Conservation (phyloP, 35 echinoderm and acorn worm species). For the Chiridota heheva region DNA sequence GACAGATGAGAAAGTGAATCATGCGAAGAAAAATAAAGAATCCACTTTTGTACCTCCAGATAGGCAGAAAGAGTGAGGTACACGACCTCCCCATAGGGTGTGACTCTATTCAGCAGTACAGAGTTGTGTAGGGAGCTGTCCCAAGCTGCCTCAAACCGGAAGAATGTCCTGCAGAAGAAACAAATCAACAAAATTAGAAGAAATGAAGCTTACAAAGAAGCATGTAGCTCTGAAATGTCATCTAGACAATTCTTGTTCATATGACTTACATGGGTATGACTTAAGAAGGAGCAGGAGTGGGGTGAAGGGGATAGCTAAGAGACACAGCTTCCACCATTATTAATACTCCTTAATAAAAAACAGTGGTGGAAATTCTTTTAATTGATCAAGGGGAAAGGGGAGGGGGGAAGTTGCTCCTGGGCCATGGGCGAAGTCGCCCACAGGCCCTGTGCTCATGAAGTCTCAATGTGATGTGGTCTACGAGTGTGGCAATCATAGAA, state of each 20-base stretch:
- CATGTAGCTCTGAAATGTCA: background rate
- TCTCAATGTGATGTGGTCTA: no score
- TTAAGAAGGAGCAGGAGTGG: background rate
- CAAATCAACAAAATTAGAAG: background rate
- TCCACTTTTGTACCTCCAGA: constrained; percentile 95
- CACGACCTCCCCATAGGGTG: constrained; percentile 90
- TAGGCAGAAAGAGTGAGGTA: constrained; percentile 95
- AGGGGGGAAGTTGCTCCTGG: no score
- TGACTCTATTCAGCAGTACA: constrained; percentile 88
- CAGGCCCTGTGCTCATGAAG: no score
- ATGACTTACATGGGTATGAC: background rate
- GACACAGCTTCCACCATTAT: no score
- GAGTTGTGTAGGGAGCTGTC: constrained; percentile 98
- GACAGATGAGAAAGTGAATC: no score
- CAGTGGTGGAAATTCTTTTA: no score
- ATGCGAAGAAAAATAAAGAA: no score
- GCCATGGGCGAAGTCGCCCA: no score
- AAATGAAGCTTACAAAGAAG: background rate
- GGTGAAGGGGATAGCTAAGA: no score
- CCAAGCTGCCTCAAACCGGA: constrained; percentile 98
- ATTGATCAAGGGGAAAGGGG: no score
- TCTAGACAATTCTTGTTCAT: background rate
- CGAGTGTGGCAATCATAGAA: no score
- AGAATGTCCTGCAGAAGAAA: constrained; percentile 73
- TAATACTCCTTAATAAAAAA: no score